Evolutionary conservation across 2,797 vertebrate genomes (phyloP).

Genomic region (Eidolon dupreanum): DNA sequence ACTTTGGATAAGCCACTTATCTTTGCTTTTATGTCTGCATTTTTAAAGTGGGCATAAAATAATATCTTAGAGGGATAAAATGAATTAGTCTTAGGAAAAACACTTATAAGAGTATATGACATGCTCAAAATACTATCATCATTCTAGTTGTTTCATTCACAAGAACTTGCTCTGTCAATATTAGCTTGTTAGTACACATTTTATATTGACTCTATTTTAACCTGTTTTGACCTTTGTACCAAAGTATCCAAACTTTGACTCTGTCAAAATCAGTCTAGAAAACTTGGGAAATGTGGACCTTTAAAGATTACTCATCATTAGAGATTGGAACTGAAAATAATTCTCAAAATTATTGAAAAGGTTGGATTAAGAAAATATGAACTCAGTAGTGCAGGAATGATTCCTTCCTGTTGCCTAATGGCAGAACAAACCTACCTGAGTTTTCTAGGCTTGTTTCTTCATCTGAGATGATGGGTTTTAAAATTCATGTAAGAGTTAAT

Average conservation of each 20-base stretch:
- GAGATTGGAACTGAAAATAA: constrained; percentile 29
- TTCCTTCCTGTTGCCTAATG: constrained; percentile 41
- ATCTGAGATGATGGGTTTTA: constrained; percentile 73
- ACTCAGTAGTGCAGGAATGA: constrained; percentile 46
- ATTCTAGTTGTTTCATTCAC: background rate
- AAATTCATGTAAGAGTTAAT: constrained; percentile 78
- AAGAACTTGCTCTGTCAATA: background rate
- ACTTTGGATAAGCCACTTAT: background rate
- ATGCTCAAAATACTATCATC: background rate
- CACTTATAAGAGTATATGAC: background rate
- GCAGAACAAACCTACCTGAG: constrained; percentile 62
- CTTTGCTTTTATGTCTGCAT: background rate
- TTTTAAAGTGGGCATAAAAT: constrained; percentile 20
- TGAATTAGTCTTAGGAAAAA: constrained; percentile 1
- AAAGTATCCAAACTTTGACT: background rate
- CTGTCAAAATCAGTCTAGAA: background rate
- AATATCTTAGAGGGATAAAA: background rate
- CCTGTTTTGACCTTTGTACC: background rate
- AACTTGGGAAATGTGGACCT: background rate
- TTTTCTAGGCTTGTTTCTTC: constrained; percentile 70
- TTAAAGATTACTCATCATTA: background rate
- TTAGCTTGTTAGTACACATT: background rate
- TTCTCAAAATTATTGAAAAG: constrained; percentile 30
- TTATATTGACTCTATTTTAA: background rate
- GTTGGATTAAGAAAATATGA: constrained; percentile 12